Evolutionary conservation across 2,113 vertebrate genomes (phyloP), one percentile per base, ranked within the genome.

Genomic region (Mionectes macconnelli): DNA sequence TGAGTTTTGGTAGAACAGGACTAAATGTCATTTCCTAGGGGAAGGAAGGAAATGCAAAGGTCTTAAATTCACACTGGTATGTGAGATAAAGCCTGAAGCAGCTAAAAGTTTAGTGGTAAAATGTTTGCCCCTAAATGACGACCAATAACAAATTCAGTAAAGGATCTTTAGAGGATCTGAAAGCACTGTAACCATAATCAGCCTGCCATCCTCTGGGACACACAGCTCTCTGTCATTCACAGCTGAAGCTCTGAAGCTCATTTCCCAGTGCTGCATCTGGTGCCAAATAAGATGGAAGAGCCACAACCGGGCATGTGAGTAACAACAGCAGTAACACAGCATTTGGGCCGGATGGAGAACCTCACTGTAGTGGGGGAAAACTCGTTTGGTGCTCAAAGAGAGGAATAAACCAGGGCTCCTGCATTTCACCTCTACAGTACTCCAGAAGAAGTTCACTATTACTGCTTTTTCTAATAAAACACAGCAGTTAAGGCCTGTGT

Each of bases 291-390:
- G 3, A 28, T 2, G 5, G 53, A 53, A 83, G 31, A 86, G 75
- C 70, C 74, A 37, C 70, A 27, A 4, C 9, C 0, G 0, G 0
- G 49, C 18, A 15, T 0, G 3, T 6, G 2, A 0, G 42, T 30
- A 30, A 66, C 6, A n/a, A 31, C 44, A 17, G 23, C 2, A 0
- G 42, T 28, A 30, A 69, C 5, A 31, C 44, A 18, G 23, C 40
- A 2, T 50, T 63, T 0, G 0, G 20, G 68, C 10, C 14, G 5
- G 24, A 17, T 33, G 30, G 40, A 74, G 33, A 73, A 70, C 57
- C 59, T 60, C 9, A 22, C 24, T 27, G 13, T 40, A 27, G 14
- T 1, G 49, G 52, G 52, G 27, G 59, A 42, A 80, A 83, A 35
- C 50, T 67, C 72, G 23, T 39, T 3, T 39, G 45, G 25, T 47